Percentiles rank a stretch among this genome's conserved stretches.
Evolutionary conservation across 2,797 vertebrate genomes (phyloP).

Genomic region (Onychomys leucogaster): DNA sequence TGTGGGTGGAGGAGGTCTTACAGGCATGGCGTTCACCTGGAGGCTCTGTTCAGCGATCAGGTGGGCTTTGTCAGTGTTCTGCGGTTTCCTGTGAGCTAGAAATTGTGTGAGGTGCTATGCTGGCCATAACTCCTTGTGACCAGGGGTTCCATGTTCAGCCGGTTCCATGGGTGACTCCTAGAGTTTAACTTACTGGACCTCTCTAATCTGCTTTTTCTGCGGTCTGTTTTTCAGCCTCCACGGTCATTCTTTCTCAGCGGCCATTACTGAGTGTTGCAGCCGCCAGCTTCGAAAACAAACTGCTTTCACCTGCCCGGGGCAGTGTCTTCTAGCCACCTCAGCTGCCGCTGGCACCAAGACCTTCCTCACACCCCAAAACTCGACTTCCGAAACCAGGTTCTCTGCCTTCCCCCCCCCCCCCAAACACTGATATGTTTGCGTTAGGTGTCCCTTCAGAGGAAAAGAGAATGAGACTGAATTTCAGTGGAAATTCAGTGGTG

Average conservation of each 20-base stretch:
- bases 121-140: background rate
- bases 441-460: background rate
- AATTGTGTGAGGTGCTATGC: background rate
- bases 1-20: background rate
- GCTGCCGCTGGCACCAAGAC: background rate
- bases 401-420: background rate
- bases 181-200: background rate
- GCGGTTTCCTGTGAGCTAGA: background rate
- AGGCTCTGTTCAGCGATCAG: background rate
- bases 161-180: background rate
- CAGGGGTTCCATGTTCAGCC: background rate
- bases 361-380: background rate
- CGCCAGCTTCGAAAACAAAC: no score
- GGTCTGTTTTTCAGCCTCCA: background rate
- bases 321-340: rapidly evolving
- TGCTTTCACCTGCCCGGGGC: background rate
- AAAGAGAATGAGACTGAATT: background rate
- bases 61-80: background rate
- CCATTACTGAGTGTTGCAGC: background rate
- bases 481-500: background rate
- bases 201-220: background rate
- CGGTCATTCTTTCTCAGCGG: background rate
- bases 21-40: background rate
- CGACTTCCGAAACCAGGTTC: background rate
- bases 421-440: background rate